Percentiles rank a stretch among this genome's conserved stretches.
phyloP scores from a whole-genome alignment of 2,888 invertebrate genomes.

The Diaperis boleti region DNA sequence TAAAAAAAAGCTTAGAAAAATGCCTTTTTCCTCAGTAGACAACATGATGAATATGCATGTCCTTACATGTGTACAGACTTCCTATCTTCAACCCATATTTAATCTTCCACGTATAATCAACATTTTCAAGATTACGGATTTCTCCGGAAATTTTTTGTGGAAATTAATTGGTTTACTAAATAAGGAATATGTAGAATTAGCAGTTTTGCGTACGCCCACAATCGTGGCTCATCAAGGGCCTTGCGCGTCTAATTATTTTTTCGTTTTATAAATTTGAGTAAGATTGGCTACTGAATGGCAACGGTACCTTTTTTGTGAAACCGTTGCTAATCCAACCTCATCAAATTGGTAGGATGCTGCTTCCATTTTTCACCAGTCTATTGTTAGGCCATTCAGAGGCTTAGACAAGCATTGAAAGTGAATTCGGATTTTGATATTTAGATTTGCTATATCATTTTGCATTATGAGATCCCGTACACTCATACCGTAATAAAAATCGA shows the following conservation, averaged over 20 bases:
- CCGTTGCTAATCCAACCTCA: constrained; percentile 39
- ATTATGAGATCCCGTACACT: constrained; percentile 4
- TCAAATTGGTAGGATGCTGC: constrained; percentile 30
- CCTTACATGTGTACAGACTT: constrained; percentile 14
- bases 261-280: constrained; percentile 23
- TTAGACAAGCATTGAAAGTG: constrained; percentile 35
- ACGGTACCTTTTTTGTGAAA: constrained; percentile 35
- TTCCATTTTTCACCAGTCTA: constrained; percentile 10
- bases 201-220: constrained; percentile 24
- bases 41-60: constrained; percentile 13
- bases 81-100: constrained; percentile 7
- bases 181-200: constrained; percentile 28
- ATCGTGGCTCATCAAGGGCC: constrained; percentile 20
- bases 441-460: constrained; percentile 27
- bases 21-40: not conserved
- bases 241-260: constrained; percentile 6
- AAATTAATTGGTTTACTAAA: constrained; percentile 36
- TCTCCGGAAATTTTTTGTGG: constrained; percentile 25
- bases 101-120: constrained; percentile 16
- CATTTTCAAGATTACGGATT: constrained; percentile 25
- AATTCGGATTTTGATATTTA: constrained; percentile 6
- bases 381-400: constrained; percentile 10
- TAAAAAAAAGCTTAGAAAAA: not conserved
- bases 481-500: constrained; percentile 6
- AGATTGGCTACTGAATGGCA: constrained; percentile 3